Base-by-base conservation (phyloP, 2,113 vertebrate genomes). In the Alouatta palliata region DNA sequence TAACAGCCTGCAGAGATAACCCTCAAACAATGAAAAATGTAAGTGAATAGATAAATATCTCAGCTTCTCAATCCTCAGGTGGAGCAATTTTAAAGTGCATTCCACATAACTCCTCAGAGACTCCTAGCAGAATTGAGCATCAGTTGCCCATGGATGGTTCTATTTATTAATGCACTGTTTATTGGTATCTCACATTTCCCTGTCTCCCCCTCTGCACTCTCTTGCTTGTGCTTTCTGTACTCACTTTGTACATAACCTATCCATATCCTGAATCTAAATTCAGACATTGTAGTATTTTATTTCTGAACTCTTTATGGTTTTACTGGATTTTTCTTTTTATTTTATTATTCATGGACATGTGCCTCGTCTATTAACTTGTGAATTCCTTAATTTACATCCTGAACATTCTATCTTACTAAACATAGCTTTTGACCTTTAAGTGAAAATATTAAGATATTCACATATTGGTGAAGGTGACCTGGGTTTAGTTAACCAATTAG, bases 341-440 rank as follows among this genome's bases (percentile, higher is more conserved):
- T 80, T 30, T 80, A 71, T 90, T 56, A 81, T 45, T 91, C 95
- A 52, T 76, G 16, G 8, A 8, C 17, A 92, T 84, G 92, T 70
- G 5, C 8, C 8, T 79, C 13, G 45, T 82, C 43, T 95, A 37
- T 43, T 77, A 85, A 68, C n/a, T 95, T 90, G 37, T 56, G 27
- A 96, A 16, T 97, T 82, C 54, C 14, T 75, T 40, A 85, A n/a
- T 32, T 81, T 47, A 92, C 5, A 81, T 37, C 2, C 14, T 40
- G 58, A 94, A 80, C 68, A 70, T 56, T 92, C 14, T 79, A 16
- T 70, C 52, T 84, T 86, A 25, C 11, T 70, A 73, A 90, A 76
- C 25, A 61, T 61, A 90, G 21, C 20, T 75, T 81, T 97, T 68
- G 79, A 92, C 12, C 37, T 90, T 94, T 90, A 86, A 80, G 61